Evolutionary conservation across 2,888 invertebrate species (phyloP).

Genomic region (Conistra vaccinii): DNA sequence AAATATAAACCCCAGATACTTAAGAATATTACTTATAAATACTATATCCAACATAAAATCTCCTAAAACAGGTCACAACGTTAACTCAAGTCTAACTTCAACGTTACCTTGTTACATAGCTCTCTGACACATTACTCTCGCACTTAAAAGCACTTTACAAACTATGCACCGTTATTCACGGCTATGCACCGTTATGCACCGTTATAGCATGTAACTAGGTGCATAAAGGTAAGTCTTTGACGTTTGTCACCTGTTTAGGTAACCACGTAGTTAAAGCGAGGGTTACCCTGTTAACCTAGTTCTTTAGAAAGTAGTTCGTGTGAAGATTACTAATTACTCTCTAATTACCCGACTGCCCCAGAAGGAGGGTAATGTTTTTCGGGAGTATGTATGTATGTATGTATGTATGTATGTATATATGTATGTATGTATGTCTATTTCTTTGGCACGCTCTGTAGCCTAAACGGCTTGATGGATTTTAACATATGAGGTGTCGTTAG

Average conservation of each 20-base stretch:
- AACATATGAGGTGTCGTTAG: too few relatives aligned
- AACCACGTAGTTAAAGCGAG: conserved; percentile 4
- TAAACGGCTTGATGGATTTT: too few relatives aligned
- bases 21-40: too few relatives aligned
- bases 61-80: conserved; percentile 10
- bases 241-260: conserved; percentile 11
- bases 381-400: too few relatives aligned
- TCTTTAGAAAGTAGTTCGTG: conserved; percentile 26
- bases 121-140: conserved; percentile 16
- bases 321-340: conserved; percentile 40
- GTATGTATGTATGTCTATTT: too few relatives aligned
- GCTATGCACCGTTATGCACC: neutral
- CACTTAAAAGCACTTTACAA: conserved; percentile 28
- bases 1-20: neutral
- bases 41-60: neutral
- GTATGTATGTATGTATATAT: too few relatives aligned
- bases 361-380: too few relatives aligned
- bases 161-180: conserved; percentile 25
- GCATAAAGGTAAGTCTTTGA: conserved; percentile 4
- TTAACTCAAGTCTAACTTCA: conserved; percentile 26
- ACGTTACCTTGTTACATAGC: conserved; percentile 29
- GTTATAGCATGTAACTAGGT: neutral
- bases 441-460: too few relatives aligned
- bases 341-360: too few relatives aligned
- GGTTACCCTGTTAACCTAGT: conserved; percentile 47